Conservation (phyloP, 2,113 vertebrate species). For the Arvicanthis niloticus region DNA sequence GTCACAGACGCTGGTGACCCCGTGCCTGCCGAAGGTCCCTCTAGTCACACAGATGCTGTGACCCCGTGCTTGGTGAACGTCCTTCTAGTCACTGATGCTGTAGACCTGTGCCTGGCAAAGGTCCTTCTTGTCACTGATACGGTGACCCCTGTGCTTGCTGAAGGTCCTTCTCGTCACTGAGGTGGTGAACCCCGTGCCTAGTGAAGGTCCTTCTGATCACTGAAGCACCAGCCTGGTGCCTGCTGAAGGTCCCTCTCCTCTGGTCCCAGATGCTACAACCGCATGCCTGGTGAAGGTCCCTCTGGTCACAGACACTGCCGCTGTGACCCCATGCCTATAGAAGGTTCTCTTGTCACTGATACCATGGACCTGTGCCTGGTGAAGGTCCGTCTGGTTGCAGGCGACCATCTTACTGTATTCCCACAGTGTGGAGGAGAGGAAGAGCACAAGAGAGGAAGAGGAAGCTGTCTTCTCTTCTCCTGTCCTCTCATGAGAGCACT, state of each 20-base stretch:
- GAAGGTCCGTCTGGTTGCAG: neutral
- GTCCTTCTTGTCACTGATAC: neutral
- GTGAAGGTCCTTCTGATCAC: neutral
- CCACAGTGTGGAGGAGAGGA: neutral
- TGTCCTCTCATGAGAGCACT: neutral
- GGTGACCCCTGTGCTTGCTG: neutral
- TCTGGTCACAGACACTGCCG: neutral
- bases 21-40: neutral
- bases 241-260: neutral
- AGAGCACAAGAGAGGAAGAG: neutral
- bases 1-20: neutral
- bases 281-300: neutral
- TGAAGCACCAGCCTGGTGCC: neutral
- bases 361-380: neutral
- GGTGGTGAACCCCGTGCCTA: neutral
- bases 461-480: neutral
- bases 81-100: neutral
- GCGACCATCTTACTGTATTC: neutral
- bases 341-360: neutral
- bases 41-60: neutral
- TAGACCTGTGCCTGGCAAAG: neutral
- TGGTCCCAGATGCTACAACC: neutral
- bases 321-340: rapidly evolving
- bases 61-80: neutral
- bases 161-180: neutral